Conservation (phyloP, 2,888 invertebrate species). For the Crematogaster levior region DNA sequence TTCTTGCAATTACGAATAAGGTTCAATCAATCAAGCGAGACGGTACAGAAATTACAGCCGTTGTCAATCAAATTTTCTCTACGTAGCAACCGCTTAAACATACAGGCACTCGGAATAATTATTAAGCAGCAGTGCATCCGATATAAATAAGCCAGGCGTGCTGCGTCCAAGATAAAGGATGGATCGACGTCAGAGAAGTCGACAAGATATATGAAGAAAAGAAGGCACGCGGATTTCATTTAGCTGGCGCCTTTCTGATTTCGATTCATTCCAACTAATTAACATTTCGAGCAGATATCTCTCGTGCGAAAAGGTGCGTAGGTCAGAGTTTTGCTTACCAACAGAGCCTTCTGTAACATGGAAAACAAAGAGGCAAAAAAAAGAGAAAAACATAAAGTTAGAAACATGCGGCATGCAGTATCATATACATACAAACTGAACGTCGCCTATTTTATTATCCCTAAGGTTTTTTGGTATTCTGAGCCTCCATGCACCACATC, state of each 20-base stretch:
- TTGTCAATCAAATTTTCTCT: slow-evolving; percentile 1
- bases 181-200: slow-evolving; percentile 24
- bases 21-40: not conserved
- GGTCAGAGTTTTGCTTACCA: slow-evolving; percentile 82
- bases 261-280: slow-evolving; percentile 25
- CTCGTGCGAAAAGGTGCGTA: not conserved
- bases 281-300: not conserved
- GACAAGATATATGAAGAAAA: not conserved
- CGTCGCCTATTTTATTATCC: slow-evolving; percentile 85
- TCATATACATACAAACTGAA: slow-evolving; percentile 84
- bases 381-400: slow-evolving; percentile 72
- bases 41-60: not conserved
- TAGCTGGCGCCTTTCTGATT: not conserved
- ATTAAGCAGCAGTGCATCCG: not conserved
- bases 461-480: slow-evolving; percentile 84
- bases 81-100: not conserved
- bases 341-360: slow-evolving; percentile 84
- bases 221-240: not conserved
- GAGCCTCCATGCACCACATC: slow-evolving; percentile 85
- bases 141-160: slow-evolving; percentile 5
- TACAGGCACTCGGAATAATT: slow-evolving; percentile 4
- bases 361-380: slow-evolving; percentile 58
- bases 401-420: slow-evolving; percentile 83
- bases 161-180: not conserved
- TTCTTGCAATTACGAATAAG: slow-evolving; percentile 11